phyloP scores from a whole-genome alignment of 30 jellyfish, hydroid and myxozoan genomes.

The Cassiopea xamachana region DNA sequence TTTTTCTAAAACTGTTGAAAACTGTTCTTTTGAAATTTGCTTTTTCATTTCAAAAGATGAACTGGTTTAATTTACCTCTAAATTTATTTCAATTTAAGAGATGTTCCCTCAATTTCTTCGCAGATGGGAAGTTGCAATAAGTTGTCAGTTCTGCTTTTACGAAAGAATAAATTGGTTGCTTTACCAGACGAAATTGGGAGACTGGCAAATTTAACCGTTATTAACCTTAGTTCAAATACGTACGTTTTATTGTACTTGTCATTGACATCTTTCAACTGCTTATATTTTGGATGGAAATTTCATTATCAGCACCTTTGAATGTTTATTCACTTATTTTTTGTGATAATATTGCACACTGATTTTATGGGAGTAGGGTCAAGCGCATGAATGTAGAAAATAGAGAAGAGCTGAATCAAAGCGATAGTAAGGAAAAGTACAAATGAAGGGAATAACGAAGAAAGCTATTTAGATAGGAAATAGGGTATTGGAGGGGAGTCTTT shows the following conservation, averaged over 20 bases:
- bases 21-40: too few relatives aligned
- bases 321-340: too few relatives aligned
- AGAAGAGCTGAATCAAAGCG: not conserved
- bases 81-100: not conserved
- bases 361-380: not conserved
- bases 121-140: slow-evolving; percentile 94
- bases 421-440: not conserved
- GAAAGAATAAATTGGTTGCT: slow-evolving; percentile 79
- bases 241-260: slow-evolving; percentile 33
- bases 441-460: not conserved
- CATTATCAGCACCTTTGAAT: too few relatives aligned
- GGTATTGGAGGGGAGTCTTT: not conserved
- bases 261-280: too few relatives aligned
- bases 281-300: too few relatives aligned
- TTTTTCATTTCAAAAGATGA: too few relatives aligned
- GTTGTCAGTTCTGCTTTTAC: slow-evolving; percentile 77
- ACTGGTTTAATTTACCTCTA: too few relatives aligned
- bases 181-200: slow-evolving; percentile 96
- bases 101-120: not conserved
- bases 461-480: not conserved
- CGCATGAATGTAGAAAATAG: not conserved
- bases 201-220: slow-evolving; percentile 83
- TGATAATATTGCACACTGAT: too few relatives aligned
- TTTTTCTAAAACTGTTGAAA: too few relatives aligned
- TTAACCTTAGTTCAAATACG: slow-evolving; percentile 93